These are phyloP conservation scores for Netelia virgata DNA, from an alignment of 2,888 invertebrate species.

Conservation along the genomic window DNA sequence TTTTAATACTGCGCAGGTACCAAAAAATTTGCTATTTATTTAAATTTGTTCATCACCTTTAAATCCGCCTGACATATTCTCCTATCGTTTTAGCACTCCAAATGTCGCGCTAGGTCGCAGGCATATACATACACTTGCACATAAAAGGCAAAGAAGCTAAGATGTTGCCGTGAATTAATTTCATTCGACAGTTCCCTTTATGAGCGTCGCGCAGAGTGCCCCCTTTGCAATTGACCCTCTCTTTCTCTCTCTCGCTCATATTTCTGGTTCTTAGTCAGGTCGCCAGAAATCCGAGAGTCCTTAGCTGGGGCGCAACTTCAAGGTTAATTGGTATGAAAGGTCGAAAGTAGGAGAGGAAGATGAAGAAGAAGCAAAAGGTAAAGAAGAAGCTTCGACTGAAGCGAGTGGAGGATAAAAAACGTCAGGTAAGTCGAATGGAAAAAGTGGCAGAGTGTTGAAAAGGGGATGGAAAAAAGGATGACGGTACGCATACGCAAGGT, in stretches of 20 bases:
- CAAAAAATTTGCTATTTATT: slow-evolving; percentile 1
- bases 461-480: slow-evolving; percentile 51
- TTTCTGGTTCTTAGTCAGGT: slow-evolving; percentile 19
- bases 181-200: slow-evolving; percentile 81
- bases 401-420: slow-evolving; percentile 47
- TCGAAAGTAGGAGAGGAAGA: slow-evolving; percentile 49
- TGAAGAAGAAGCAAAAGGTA: slow-evolving; percentile 12
- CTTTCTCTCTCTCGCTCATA: slow-evolving; percentile 12
- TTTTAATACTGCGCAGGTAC: not conserved
- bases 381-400: slow-evolving; percentile 62
- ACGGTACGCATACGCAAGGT: slow-evolving; percentile 58
- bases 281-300: slow-evolving; percentile 58
- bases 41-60: not conserved
- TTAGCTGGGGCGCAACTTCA: slow-evolving; percentile 71
- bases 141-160: slow-evolving; percentile 61
- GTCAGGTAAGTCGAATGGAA: slow-evolving; percentile 65
- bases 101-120: slow-evolving; percentile 15
- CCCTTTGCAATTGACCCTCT: slow-evolving; percentile 21
- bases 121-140: slow-evolving; percentile 9
- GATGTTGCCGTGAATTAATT: slow-evolving; percentile 81
- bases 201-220: slow-evolving; percentile 55
- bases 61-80: not conserved
- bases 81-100: slow-evolving; percentile 24
- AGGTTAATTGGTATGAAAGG: slow-evolving; percentile 82
- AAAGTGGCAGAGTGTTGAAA: slow-evolving; percentile 60